These are phyloP conservation scores for Syngnathus acus DNA, from an alignment of 2,797 vertebrate species.

Conservation along the genomic window DNA sequence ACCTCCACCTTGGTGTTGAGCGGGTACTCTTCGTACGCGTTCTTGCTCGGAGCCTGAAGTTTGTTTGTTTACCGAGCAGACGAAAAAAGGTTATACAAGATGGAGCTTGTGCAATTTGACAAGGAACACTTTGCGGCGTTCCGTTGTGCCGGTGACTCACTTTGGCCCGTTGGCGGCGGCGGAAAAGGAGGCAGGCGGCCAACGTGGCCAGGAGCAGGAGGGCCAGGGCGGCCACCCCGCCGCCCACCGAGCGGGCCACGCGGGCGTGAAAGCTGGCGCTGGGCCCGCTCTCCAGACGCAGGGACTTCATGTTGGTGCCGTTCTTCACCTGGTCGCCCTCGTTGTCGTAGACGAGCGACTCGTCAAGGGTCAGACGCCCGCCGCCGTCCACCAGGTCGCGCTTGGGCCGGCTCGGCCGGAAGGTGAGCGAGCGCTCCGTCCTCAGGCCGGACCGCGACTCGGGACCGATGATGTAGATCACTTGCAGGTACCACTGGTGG, in stretches of 20 bases:
- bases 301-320: slow-evolving; percentile 95
- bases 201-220: slow-evolving; percentile 76
- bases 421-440: slow-evolving; percentile 77
- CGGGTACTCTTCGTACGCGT: slow-evolving; percentile 75
- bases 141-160: not conserved
- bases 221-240: slow-evolving; percentile 74
- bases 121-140: not conserved
- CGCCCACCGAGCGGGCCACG: slow-evolving; percentile 78
- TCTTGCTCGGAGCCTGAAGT: slow-evolving; percentile 25
- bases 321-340: slow-evolving; percentile 94
- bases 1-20: slow-evolving; percentile 88
- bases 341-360: slow-evolving; percentile 95
- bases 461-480: slow-evolving; percentile 90
- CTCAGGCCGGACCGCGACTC: slow-evolving; percentile 78
- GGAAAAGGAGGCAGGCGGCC: slow-evolving; percentile 75
- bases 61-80: not conserved
- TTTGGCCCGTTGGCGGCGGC: slow-evolving; percentile 63
- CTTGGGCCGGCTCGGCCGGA: slow-evolving; percentile 55
- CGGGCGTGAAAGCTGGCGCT: slow-evolving; percentile 73
- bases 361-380: slow-evolving; percentile 72
- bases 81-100: not conserved
- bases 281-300: slow-evolving; percentile 77
- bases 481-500: slow-evolving; percentile 97
- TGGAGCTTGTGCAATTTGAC: not conserved
- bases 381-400: slow-evolving; percentile 75